These are phyloP conservation scores for Hippopotamus amphibius DNA, from an alignment of 2,113 vertebrate species.

Conservation along the genomic window DNA sequence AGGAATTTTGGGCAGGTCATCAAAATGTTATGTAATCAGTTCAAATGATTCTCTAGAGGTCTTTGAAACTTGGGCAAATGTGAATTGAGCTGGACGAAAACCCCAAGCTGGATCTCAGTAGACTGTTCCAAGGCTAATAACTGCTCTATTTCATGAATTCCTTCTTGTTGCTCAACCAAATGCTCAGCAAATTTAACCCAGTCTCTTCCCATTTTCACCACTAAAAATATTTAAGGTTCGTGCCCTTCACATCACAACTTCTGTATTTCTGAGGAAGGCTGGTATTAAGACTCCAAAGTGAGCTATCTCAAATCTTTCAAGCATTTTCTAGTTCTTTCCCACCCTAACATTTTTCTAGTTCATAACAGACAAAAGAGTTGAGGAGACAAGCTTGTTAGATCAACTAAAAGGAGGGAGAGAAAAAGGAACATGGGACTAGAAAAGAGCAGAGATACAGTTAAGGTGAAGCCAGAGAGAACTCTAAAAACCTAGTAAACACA, in stretches of 20 bases:
- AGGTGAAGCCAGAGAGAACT: not conserved
- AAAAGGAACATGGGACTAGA: not conserved
- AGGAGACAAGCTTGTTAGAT: not conserved
- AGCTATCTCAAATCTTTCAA: not conserved
- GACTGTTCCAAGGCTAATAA: slow-evolving; percentile 27
- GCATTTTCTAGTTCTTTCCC: not conserved
- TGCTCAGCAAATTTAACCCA: not conserved
- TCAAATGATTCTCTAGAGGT: not conserved
- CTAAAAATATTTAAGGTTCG: slow-evolving; percentile 7
- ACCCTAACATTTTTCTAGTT: not conserved
- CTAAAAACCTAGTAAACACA: not conserved
- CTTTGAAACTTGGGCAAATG: not conserved
- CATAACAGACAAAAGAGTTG: not conserved
- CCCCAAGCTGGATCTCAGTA: not conserved
- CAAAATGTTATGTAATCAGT: not conserved
- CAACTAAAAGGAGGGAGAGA: not conserved
- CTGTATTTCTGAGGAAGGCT: not conserved
- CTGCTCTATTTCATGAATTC: not conserved
- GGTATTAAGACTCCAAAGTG: not conserved
- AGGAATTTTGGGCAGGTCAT: not conserved
- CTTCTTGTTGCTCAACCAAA: slow-evolving; percentile 48
- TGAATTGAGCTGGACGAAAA: not conserved
- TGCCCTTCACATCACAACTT: not conserved
- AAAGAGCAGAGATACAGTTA: not conserved
- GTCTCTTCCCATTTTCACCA: slow-evolving; percentile 28